A percentile compares a stretch with the other conserved stretches of the same genome.
Conservation (phyloP, 2,888 invertebrate species). For the Physocephala rufipes region DNA sequence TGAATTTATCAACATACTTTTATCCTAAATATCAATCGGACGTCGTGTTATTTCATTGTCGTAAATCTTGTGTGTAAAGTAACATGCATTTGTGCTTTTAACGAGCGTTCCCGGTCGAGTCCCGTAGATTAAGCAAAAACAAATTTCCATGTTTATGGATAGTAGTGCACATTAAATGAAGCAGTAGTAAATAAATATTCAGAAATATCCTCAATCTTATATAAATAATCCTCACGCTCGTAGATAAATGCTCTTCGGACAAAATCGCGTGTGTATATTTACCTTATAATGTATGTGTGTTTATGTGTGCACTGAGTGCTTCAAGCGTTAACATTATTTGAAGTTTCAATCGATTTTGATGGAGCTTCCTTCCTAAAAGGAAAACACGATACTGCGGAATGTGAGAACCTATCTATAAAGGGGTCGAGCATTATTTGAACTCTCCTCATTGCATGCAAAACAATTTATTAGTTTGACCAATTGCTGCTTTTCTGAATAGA, state of each 20-base stretch:
- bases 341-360: slow-evolving; percentile 26
- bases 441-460: no score
- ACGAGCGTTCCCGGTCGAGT: slow-evolving; percentile 16
- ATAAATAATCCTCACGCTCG: neutral
- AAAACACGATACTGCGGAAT: no score
- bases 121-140: neutral
- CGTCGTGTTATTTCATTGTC: slow-evolving; percentile 7
- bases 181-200: neutral
- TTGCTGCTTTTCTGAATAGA: no score
- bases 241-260: neutral
- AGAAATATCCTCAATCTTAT: neutral
- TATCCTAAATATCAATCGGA: slow-evolving; percentile 26
- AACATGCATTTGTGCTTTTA: neutral
- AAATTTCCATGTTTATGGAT: no score
- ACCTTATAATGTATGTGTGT: no score
- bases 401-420: no score
- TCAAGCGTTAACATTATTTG: slow-evolving; percentile 28
- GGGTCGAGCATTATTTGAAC: no score
- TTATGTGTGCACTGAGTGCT: slow-evolving; percentile 25
- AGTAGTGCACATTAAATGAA: neutral
- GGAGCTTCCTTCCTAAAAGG: neutral
- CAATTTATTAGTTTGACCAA: no score
- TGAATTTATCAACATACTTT: neutral
- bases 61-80: neutral
- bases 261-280: slow-evolving; percentile 5